Percentiles rank a stretch among this genome's conserved stretches.
Conservation (phyloP, 2,888 invertebrate genomes). For the Melinaea menophilus region DNA sequence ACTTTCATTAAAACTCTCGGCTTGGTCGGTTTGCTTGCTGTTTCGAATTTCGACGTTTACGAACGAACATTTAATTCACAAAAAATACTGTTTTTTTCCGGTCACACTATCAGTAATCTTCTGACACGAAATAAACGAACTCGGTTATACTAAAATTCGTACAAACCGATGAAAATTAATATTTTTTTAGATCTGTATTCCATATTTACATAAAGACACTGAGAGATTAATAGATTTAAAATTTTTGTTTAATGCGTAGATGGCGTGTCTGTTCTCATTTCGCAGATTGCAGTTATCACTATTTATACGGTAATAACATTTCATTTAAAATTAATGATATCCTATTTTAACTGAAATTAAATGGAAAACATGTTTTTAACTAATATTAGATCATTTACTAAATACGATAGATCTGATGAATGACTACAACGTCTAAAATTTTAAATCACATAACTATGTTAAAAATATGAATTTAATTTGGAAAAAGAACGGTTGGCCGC, state of each 20-base stretch:
- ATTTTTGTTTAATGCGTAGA: slow-evolving; percentile 24
- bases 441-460: too few species aligned
- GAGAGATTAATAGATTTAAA: slow-evolving; percentile 11
- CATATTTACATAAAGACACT: too few species aligned
- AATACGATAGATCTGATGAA: slow-evolving; percentile 16
- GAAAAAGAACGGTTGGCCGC: too few species aligned
- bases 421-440: too few species aligned
- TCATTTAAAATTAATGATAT: not conserved
- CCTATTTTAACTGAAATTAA: slow-evolving; percentile 21
- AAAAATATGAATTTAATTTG: too few species aligned
- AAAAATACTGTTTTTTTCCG: not conserved
- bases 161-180: too few species aligned
- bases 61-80: not conserved
- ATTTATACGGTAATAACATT: not conserved
- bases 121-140: too few species aligned
- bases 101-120: too few species aligned
- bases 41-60: not conserved
- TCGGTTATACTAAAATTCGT: too few species aligned
- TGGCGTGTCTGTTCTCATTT: slow-evolving; percentile 22
- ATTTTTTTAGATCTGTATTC: too few species aligned
- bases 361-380: not conserved
- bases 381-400: slow-evolving; percentile 8
- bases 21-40: slow-evolving; percentile 23
- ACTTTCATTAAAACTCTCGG: slow-evolving; percentile 50
- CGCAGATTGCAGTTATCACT: slow-evolving; percentile 14